Percentiles rank a stretch among this genome's conserved stretches.
phyloP scores from a whole-genome alignment of 2,797 vertebrate genomes.

The Fratercula arctica region DNA sequence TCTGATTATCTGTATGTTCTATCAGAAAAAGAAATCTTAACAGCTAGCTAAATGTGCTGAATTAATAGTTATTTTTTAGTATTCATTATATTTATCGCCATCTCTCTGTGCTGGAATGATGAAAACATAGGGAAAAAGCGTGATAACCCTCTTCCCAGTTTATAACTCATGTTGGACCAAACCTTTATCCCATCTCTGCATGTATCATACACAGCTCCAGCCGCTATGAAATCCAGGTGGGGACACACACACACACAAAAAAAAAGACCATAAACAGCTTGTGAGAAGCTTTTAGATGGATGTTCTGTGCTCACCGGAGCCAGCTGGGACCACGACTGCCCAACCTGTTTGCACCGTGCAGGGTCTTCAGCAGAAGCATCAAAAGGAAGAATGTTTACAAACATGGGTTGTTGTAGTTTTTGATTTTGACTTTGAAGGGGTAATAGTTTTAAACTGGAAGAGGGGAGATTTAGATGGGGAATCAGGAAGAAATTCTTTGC shows the following conservation, averaged over 20 bases:
- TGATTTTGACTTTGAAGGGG: neutral
- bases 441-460: too few species aligned
- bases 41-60: neutral
- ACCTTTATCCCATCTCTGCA: accelerated
- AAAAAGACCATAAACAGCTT: neutral
- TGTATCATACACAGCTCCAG: neutral
- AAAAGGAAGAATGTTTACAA: neutral
- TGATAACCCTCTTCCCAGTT: neutral
- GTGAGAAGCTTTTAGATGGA: neutral
- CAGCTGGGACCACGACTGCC: neutral
- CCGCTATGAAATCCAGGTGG: accelerated
- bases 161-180: accelerated
- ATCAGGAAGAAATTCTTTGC: too few species aligned
- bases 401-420: neutral
- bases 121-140: neutral
- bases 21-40: neutral
- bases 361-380: neutral
- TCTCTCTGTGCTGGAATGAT: neutral
- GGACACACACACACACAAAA: neutral
- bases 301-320: neutral
- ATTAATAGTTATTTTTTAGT: neutral
- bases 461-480: too few species aligned
- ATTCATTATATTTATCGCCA: neutral
- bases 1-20: neutral
- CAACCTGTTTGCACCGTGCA: neutral